Base-by-base conservation (phyloP, 2,888 invertebrate genomes). In the Troides aeacus region DNA sequence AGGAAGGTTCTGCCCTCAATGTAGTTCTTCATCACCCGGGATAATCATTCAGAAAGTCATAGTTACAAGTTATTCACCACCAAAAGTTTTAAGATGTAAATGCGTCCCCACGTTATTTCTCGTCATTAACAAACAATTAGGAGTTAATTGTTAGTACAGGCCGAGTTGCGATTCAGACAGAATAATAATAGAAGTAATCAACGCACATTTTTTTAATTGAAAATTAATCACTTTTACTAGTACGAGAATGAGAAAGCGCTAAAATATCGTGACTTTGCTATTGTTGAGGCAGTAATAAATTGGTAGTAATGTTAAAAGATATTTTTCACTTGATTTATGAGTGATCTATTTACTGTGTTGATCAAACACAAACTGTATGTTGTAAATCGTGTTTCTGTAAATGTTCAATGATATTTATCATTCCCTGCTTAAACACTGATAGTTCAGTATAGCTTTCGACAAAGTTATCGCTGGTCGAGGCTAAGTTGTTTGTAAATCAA, bases 181-280 rank as follows among this genome's bases (percentile, higher is more conserved):
- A n/a, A 53, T 53, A 53, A 53, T 53, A 53, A 53, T 53, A 17
- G 18, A 53, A 46, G 36, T 53, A 61, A 53, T 6, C 36, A 53
- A 61, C 42, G 61, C 23, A 30, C 3, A 42, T 8, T 18, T 12
- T 42, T 42, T 39, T 57, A 15, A 67, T 57, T 39, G 57, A 61
- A n/a, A 60, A 61, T 64, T 18, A 24, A 69, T 69, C 69, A 64
- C 64, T 64, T 64, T 69, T 69, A 42, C 60, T 53, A 57, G 30
- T 39, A 68, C 8, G 18, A 63, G 57, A 30, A 69, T 64, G 46
- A n/a, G 69, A 69, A 69, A 69, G 69, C 64, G 61, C 61, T 57
- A 57, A 53, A 60, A 69, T 61, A 64, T 64, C 69, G 69, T 69
- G 61, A 65, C 65, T 57, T 61, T 17, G 21, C 61, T 21, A 17